phyloP scores from a whole-genome alignment of 2,113 vertebrate genomes.

The Bucco capensis region DNA sequence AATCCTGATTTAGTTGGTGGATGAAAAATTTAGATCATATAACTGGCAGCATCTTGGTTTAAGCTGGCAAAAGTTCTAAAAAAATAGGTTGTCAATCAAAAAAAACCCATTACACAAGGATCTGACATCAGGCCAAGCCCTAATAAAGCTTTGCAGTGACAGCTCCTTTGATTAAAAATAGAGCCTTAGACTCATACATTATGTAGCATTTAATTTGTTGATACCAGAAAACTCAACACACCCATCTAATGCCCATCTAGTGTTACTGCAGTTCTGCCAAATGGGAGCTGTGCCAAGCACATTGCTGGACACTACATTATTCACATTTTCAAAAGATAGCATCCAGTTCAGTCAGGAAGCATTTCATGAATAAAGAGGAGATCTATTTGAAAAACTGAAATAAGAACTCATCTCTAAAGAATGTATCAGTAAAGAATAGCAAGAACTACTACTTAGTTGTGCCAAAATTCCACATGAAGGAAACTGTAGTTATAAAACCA shows the following conservation, averaged over 20 bases:
- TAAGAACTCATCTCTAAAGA: background rate
- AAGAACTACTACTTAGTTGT: background rate
- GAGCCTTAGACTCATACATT: constrained; percentile 35
- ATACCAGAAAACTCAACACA: constrained; percentile 38
- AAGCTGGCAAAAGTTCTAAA: constrained; percentile 42
- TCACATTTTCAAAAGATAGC: constrained; percentile 3
- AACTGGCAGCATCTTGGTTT: constrained; percentile 7
- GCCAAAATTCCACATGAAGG: background rate
- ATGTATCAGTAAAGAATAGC: background rate
- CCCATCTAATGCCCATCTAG: constrained; percentile 19
- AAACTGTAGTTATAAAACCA: background rate
- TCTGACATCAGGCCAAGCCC: constrained; percentile 27
- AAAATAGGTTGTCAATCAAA: constrained; percentile 20
- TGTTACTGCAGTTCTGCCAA: constrained; percentile 35
- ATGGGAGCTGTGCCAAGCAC: constrained; percentile 1
- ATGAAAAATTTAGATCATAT: constrained; percentile 2
- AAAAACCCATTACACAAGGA: background rate
- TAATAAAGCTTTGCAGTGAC: constrained; percentile 43
- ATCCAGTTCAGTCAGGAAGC: background rate
- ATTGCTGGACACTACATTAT: constrained; percentile 41
- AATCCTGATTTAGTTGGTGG: background rate
- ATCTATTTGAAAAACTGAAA: background rate
- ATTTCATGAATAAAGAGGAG: constrained; percentile 25
- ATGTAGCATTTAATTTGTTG: constrained; percentile 51
- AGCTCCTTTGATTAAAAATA: constrained; percentile 40